Evolutionary conservation across 2,797 vertebrate species (phyloP).

Genomic region (Tinamus major): DNA sequence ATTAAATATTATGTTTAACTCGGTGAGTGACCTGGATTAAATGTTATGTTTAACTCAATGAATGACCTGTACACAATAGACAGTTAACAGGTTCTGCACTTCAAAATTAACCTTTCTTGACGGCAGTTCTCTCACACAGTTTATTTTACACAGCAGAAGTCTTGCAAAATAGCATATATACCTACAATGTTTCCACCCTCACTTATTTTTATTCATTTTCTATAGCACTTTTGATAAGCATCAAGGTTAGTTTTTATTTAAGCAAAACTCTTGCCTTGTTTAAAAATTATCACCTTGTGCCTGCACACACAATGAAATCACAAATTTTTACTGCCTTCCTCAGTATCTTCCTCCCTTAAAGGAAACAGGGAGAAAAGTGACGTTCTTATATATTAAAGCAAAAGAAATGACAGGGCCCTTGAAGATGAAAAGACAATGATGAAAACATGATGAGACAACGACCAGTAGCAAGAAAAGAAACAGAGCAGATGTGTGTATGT

Average conservation of each 20-base stretch:
- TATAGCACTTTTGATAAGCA: background rate
- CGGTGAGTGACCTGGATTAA: background rate
- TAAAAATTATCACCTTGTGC: background rate
- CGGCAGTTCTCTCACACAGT: background rate
- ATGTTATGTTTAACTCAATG: background rate
- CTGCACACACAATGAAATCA: background rate
- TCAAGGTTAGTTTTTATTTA: background rate
- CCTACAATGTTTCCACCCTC: background rate
- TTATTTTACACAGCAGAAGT: background rate
- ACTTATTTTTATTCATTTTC: background rate
- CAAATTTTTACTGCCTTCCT: background rate
- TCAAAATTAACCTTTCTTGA: constrained; percentile 1
- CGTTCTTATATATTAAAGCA: background rate
- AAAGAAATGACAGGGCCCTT: background rate
- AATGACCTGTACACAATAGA: constrained; percentile 16
- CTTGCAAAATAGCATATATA: background rate
- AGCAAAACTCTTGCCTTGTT: background rate
- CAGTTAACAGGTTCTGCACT: background rate
- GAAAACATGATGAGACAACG: background rate
- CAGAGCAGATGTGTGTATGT: background rate
- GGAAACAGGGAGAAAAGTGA: background rate
- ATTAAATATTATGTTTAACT: constrained; percentile 11
- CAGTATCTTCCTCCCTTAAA: background rate
- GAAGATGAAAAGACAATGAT: background rate
- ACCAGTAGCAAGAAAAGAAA: background rate